These are phyloP conservation scores for Cryptocephalus moraei DNA, from an alignment of 2,888 invertebrate species.

Conservation along the genomic window DNA sequence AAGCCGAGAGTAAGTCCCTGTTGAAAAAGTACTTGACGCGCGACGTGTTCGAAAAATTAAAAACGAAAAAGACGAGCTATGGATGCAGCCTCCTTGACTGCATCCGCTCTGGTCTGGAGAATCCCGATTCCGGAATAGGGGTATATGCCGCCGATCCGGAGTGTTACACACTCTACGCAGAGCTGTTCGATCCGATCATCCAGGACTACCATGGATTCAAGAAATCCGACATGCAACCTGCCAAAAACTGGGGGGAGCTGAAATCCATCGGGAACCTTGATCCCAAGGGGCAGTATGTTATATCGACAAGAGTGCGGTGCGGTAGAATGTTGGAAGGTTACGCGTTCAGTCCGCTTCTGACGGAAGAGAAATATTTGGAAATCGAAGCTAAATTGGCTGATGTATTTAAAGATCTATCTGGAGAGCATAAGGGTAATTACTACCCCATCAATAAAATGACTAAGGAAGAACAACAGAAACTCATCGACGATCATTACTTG, in stretches of 20 bases:
- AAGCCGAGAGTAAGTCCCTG: conserved; percentile 46
- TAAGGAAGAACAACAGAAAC: conserved; percentile 83
- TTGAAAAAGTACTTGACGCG: conserved; percentile 51
- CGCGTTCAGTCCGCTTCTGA: conserved; percentile 58
- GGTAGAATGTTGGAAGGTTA: conserved; percentile 50
- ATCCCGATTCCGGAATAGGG: conserved; percentile 54
- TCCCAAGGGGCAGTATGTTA: conserved; percentile 46
- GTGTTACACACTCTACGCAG: conserved; percentile 50
- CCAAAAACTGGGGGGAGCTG: conserved; percentile 49
- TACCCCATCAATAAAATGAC: conserved; percentile 86
- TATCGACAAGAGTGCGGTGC: conserved; percentile 56
- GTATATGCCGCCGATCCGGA: conserved; percentile 59
- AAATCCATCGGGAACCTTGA: conserved; percentile 46
- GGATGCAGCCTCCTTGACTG: conserved; percentile 51
- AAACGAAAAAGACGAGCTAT: conserved; percentile 45
- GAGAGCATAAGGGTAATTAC: conserved; percentile 85
- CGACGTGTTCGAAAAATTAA: conserved; percentile 43
- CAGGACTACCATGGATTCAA: conserved; percentile 55
- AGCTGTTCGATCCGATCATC: conserved; percentile 58
- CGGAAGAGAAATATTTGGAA: conserved; percentile 50
- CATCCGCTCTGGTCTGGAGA: conserved; percentile 55
- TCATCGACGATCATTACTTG: conserved; percentile 93
- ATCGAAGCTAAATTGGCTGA: conserved; percentile 44
- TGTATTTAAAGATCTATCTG: conserved; percentile 26
- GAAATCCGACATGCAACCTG: conserved; percentile 46